Base-by-base conservation (phyloP, 2,888 invertebrate species). In the Torymus aiolomorphi region DNA sequence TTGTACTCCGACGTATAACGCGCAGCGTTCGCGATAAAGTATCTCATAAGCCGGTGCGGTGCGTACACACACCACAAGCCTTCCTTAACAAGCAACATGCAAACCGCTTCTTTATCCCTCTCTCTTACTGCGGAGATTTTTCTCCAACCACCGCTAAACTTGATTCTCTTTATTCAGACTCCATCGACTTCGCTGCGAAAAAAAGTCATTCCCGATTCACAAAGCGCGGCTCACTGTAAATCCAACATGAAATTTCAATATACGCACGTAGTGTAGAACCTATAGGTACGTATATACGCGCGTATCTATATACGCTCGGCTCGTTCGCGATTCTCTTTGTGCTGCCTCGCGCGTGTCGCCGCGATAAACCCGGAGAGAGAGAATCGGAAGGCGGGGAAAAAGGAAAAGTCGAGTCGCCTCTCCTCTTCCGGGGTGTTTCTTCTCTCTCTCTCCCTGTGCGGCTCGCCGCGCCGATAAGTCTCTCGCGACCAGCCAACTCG, bases 291-390 rank as follows among this genome's bases (percentile, higher is more conserved):
- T 42, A n/a, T n/a, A n/a, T n/a, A 42, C 8, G 8, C 42, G 5
- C 42, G 42, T 42, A 42, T 42, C 49, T 4, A 8, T 49, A 12
- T 18, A 18, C 18, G 14, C 16, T 18, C 14, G 16, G 12, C 42
- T 65, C 56, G 24, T 42, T 57, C 18, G 66, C n/a, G 66, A 57
- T 75, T 66, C 75, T 59, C 75, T 66, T 66, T 75, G 66, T 75
- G 66, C 74, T 56, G 56, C 56, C 63, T 54, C 62, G 52, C 67
- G 67, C 65, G 65, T 51, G 49, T 51, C 65, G 65, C 5, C 51
- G 11, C 52, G 66, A 66, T n/a, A 52, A 66, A n/a, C 66, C 42
- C 42, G 42, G 66, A 69, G 31, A 56, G 12, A 69, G 31, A 16
- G 31, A 56, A 42, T 42, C 42, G 42, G 42, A 42, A 42, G 42